Conservation (phyloP, 2,113 vertebrate genomes). For the Lota lota region DNA sequence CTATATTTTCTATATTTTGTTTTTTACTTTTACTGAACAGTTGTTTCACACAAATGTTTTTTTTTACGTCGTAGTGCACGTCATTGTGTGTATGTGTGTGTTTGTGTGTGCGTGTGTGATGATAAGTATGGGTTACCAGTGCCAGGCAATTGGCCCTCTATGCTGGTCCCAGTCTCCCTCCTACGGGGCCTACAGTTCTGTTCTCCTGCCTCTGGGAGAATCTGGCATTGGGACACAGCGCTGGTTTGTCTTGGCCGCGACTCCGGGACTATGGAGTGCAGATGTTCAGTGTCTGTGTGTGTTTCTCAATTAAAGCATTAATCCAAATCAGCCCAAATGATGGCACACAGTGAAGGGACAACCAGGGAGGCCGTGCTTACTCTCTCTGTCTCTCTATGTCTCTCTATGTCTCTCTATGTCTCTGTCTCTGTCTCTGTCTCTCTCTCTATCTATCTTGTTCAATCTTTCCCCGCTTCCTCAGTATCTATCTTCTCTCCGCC, state of each 20-base stretch:
- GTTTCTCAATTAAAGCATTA: slow-evolving; percentile 80
- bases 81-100: neutral
- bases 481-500: slow-evolving; percentile 63
- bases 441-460: slow-evolving; percentile 30
- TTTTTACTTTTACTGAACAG: too few relatives aligned
- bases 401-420: slow-evolving; percentile 31
- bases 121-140: slow-evolving; percentile 44
- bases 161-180: slow-evolving; percentile 40
- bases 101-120: slow-evolving; percentile 18
- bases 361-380: slow-evolving; percentile 49
- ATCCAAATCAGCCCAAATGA: slow-evolving; percentile 77
- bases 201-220: slow-evolving; percentile 54
- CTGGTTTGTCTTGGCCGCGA: slow-evolving; percentile 72
- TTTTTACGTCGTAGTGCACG: too few relatives aligned
- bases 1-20: too few relatives aligned
- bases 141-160: slow-evolving; percentile 49
- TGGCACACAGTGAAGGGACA: slow-evolving; percentile 58
- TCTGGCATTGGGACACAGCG: slow-evolving; percentile 61
- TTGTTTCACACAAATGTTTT: too few relatives aligned
- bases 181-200: slow-evolving; percentile 38
- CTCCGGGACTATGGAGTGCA: slow-evolving; percentile 67
- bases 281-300: slow-evolving; percentile 72
- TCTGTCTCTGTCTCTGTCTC: slow-evolving; percentile 21
- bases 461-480: slow-evolving; percentile 48
- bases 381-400: slow-evolving; percentile 7